A percentile compares a stretch with the other conserved stretches of the same genome.
phyloP scores from a whole-genome alignment of 2,888 invertebrate species.

The Heliconius erato region DNA sequence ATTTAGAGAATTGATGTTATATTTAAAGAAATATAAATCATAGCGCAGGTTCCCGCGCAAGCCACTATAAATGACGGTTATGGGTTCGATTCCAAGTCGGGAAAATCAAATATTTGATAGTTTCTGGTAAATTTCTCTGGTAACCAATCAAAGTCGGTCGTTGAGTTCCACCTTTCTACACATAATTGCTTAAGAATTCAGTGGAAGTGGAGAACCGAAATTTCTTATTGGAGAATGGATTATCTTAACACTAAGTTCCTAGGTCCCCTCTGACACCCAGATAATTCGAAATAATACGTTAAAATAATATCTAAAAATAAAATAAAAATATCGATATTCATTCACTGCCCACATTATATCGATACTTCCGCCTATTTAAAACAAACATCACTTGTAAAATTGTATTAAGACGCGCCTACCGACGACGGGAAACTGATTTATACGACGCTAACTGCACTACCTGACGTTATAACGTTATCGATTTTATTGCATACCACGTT shows the following conservation, averaged over 20 bases:
- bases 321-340: not conserved
- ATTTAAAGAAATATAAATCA: no score
- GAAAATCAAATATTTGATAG: no score
- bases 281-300: no score
- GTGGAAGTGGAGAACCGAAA: no score
- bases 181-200: not conserved
- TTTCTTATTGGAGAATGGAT: no score
- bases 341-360: not conserved
- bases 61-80: no score
- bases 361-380: constrained; percentile 43
- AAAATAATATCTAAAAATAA: not conserved
- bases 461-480: constrained; percentile 55
- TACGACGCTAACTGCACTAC: constrained; percentile 71
- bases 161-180: not conserved
- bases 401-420: constrained; percentile 79
- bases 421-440: constrained; percentile 77
- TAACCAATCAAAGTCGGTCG: no score
- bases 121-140: no score
- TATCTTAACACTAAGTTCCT: not conserved
- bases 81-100: no score
- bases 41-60: no score
- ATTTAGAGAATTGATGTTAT: no score
- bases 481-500: constrained; percentile 38
- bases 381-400: constrained; percentile 75
- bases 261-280: not conserved